Percentiles rank a stretch among this genome's conserved stretches.
phyloP scores from a whole-genome alignment of 2,888 invertebrate species.

The Entomobrya multifasciata region DNA sequence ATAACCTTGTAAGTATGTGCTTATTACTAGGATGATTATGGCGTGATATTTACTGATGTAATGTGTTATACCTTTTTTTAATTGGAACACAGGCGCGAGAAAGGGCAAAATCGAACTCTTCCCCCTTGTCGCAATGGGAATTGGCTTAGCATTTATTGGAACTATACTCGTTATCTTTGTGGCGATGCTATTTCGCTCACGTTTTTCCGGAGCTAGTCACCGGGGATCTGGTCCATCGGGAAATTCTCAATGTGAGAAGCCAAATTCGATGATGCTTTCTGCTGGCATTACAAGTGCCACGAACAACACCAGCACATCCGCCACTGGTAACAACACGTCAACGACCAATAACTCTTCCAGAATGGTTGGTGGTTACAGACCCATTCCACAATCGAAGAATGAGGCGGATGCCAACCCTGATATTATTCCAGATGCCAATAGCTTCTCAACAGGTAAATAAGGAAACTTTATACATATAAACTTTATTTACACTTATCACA shows the following conservation, averaged over 20 bases:
- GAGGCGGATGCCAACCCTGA: conserved; percentile 79
- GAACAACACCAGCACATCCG: conserved; percentile 63
- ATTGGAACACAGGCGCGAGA: conserved; percentile 77
- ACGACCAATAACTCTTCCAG: conserved; percentile 70
- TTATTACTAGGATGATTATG: conserved; percentile 31
- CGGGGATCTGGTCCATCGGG: conserved; percentile 72
- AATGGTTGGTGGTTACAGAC: conserved; percentile 76
- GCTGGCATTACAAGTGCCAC: conserved; percentile 68
- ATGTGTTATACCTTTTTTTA: conserved; percentile 51
- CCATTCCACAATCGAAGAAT: conserved; percentile 76
- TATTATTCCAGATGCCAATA: conserved; percentile 80
- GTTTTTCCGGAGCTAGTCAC: conserved; percentile 73
- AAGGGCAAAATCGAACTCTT: conserved; percentile 79
- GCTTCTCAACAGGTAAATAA: conserved; percentile 78
- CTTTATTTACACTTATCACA: not conserved
- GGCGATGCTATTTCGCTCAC: conserved; percentile 79
- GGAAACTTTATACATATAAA: not conserved
- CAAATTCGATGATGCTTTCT: conserved; percentile 70
- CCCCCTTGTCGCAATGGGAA: conserved; percentile 79
- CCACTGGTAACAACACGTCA: conserved; percentile 73
- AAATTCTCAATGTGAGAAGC: conserved; percentile 77
- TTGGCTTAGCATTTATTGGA: conserved; percentile 79
- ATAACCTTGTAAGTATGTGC: conserved; percentile 25
- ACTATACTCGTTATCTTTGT: conserved; percentile 78
- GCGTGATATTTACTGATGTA: conserved; percentile 22